phyloP scores from a whole-genome alignment of 2,888 invertebrate genomes.

The Phymatocera aterrima region DNA sequence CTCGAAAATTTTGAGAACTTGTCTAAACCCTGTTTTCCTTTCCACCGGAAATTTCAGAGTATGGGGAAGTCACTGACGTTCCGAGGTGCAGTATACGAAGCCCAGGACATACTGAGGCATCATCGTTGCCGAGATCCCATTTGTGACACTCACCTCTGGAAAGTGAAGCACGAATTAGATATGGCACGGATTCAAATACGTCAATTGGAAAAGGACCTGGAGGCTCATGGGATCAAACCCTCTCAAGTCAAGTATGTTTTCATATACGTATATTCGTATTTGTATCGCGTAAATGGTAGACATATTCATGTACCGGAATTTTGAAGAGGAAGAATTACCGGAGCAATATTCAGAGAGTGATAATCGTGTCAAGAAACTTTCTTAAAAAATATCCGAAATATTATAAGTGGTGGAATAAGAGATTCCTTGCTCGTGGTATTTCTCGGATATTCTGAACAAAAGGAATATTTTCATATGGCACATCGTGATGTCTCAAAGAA shows the following conservation, averaged over 20 bases:
- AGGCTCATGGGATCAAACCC: constrained; percentile 88
- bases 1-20: neutral
- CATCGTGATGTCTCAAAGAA: neutral
- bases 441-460: neutral
- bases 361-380: neutral
- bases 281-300: neutral
- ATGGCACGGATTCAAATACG: constrained; percentile 90
- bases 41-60: constrained; percentile 71
- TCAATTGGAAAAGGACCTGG: constrained; percentile 90
- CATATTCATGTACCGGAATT: neutral
- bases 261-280: constrained; percentile 18
- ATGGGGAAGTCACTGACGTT: constrained; percentile 89
- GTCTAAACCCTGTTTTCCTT: too few species aligned
- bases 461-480: neutral
- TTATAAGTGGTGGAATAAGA: neutral
- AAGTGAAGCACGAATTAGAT: constrained; percentile 93
- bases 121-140: constrained; percentile 87
- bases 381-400: neutral
- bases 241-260: constrained; percentile 77
- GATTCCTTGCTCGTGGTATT: neutral
- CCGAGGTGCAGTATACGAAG: constrained; percentile 87
- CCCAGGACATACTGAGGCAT: constrained; percentile 85
- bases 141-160: constrained; percentile 91
- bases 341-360: neutral
- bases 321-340: neutral